phyloP scores from a whole-genome alignment of 2,797 vertebrate species.

The Dipus sagitta region DNA sequence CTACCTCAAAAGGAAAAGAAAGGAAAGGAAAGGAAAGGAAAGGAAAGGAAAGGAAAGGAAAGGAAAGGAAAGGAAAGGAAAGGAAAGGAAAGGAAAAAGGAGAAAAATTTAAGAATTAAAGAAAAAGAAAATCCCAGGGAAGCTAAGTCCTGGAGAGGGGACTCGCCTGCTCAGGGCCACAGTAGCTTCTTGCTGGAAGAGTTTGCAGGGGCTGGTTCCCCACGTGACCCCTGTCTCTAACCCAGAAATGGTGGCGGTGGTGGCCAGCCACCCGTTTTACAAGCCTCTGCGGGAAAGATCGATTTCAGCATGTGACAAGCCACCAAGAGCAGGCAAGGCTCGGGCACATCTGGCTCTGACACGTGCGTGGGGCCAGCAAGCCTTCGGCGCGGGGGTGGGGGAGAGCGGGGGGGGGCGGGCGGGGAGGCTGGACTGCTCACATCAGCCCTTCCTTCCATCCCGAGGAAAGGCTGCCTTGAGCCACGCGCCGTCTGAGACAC shows the following conservation, averaged over 20 bases:
- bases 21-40: too few relatives aligned
- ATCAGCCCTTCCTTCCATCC: neutral
- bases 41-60: too few relatives aligned
- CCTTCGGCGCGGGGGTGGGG: neutral
- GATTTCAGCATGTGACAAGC: slow-evolving; percentile 64
- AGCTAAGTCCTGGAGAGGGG: neutral
- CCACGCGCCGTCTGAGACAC: neutral
- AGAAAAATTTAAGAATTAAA: too few relatives aligned
- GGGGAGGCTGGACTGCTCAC: neutral
- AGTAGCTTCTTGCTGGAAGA: neutral
- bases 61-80: too few relatives aligned
- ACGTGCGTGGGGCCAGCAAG: neutral
- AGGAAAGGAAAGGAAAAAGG: too few relatives aligned
- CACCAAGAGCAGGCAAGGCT: neutral
- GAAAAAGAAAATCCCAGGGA: neutral
- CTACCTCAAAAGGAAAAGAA: too few relatives aligned
- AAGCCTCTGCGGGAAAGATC: slow-evolving; percentile 56
- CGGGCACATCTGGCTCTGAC: slow-evolving; percentile 68
- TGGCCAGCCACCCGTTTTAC: slow-evolving; percentile 13
- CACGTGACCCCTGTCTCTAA: neutral
- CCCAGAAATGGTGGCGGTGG: neutral
- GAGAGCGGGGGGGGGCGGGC: neutral
- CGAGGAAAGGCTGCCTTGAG: slow-evolving; percentile 51
- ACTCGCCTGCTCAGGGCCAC: neutral
- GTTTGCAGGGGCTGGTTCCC: neutral